These are phyloP conservation scores for Cygnus atratus DNA, from an alignment of 2,113 vertebrate species.

Conservation along the genomic window DNA sequence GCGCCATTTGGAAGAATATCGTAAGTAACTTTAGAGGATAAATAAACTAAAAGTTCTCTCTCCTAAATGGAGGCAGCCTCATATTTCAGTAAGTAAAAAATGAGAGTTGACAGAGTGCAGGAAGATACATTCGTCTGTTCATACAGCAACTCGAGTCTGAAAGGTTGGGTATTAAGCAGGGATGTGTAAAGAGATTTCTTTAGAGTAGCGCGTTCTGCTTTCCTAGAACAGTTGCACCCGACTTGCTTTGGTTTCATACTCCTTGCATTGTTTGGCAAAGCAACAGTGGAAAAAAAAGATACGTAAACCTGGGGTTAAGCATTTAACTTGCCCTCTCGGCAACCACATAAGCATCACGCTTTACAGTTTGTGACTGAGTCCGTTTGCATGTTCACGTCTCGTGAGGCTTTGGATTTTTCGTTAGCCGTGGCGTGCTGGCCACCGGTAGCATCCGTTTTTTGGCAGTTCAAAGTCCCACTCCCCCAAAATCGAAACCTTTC, in stretches of 20 bases:
- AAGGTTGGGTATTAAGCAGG: neutral
- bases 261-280: neutral
- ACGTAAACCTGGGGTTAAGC: neutral
- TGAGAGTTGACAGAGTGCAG: neutral
- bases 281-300: neutral
- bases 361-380: neutral
- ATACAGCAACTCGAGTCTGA: neutral
- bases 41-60: neutral
- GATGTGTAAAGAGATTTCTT: neutral
- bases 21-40: constrained; percentile 81
- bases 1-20: constrained; percentile 98
- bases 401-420: neutral
- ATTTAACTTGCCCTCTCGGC: neutral
- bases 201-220: neutral
- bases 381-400: neutral
- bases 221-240: neutral
- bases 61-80: constrained; percentile 6
- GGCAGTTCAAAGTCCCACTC: neutral
- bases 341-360: neutral
- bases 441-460: neutral
- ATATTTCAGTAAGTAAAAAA: neutral
- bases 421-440: neutral
- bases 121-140: neutral
- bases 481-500: neutral
- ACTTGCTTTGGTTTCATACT: neutral